Base-by-base conservation (phyloP, 2,113 vertebrate species). In the Brienomyrus brachyistius region DNA sequence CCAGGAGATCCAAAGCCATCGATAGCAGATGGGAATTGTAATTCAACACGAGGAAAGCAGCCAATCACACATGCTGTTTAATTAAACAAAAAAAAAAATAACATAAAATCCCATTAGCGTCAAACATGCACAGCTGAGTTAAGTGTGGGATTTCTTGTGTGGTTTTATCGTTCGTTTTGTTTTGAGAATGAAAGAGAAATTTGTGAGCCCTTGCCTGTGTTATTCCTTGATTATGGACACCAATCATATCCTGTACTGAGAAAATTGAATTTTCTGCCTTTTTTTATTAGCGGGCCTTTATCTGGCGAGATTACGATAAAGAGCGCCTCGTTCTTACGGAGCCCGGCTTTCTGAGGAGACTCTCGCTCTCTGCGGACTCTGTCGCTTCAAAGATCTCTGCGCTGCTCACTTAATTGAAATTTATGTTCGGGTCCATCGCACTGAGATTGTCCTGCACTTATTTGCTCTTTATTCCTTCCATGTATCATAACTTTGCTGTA, bases 261-360 rank as follows among this genome's bases (percentile, higher is more conserved):
- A 90, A 92, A 91, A 93, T 92, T 91, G 3, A 91, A 93, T 91
- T 93, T 93, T 92, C 84, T 70, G 62, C 87, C 86, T 47, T n/a
- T 51, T 51, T 80, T 89, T 90, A 92, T 90, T 90, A 92, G 89
- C 74, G 87, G 47, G 85, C 80, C 84, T 90, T 92, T 91, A 93
- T 94, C 92, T 88, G 43, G 86, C 88, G 45, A 77, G 89, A 90
- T 90, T 90, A 90, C 87, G 92, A 90, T 90, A 89, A 90, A 88
- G 77, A 91, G 54, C 56, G 87, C 86, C 89, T 90, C 54, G 51
- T 90, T 92, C 89, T 90, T 87, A 88, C 70, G n/a, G 88, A 66
- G 89, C 84, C 89, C 89, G 13, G 66, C 66, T 90, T 91, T 91
- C 88, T 89, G 89, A 90, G 88, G 80, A 91, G 83, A 89, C 45